Conservation (phyloP, 2,888 invertebrate species). For the Archips crataeganus region DNA sequence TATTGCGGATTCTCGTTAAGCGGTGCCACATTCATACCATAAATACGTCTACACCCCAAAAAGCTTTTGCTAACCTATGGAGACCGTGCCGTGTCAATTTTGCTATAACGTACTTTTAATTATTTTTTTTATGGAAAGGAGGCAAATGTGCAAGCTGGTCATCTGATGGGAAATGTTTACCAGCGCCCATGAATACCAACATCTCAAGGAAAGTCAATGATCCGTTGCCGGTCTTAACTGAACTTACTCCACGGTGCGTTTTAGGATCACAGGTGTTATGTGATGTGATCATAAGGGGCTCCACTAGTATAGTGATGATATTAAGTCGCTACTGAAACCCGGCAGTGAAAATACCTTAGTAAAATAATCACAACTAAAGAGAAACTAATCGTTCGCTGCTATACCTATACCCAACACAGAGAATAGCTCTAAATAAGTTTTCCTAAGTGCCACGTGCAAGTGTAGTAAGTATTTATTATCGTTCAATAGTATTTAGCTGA, state of each 20-base stretch:
- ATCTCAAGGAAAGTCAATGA: no score
- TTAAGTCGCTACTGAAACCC: neutral
- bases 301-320: neutral
- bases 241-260: no score
- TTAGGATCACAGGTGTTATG: no score
- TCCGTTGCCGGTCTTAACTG: no score
- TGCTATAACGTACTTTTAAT: neutral
- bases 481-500: slow-evolving; percentile 65
- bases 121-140: no score
- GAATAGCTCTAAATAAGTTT: neutral
- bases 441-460: slow-evolving; percentile 25
- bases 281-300: no score
- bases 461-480: slow-evolving; percentile 51
- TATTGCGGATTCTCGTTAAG: slow-evolving; percentile 12
- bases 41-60: neutral
- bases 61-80: neutral
- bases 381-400: neutral
- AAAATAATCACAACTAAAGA: neutral
- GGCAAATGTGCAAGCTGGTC: no score
- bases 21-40: neutral
- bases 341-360: neutral
- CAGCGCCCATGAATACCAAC: no score
- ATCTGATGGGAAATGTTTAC: no score
- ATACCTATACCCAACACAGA: neutral
- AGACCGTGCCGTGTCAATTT: neutral